A percentile compares a stretch with the other conserved stretches of the same genome.
These are phyloP conservation scores for Protobothrops flavoviridis DNA, from an alignment of 2,113 vertebrate species.

Conservation along the genomic window DNA sequence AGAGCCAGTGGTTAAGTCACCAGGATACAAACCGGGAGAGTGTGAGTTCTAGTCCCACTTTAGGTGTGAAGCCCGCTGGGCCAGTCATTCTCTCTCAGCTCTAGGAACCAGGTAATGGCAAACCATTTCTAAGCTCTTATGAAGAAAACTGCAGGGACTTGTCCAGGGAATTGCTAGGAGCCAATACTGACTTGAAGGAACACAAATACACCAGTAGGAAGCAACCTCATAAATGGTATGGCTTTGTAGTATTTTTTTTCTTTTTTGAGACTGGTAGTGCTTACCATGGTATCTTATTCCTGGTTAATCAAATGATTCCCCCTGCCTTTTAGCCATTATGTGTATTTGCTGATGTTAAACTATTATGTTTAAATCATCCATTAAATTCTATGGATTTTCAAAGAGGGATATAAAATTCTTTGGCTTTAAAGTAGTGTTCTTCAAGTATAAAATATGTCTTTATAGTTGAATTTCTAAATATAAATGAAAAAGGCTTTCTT, in stretches of 20 bases:
- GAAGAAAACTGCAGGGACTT: neutral
- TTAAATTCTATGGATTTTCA: neutral
- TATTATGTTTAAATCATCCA: neutral
- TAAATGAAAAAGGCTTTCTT: neutral
- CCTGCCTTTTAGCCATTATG: neutral
- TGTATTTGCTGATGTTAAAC: neutral
- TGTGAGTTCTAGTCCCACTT: neutral
- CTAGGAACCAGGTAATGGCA: neutral
- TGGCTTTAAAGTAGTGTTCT: neutral
- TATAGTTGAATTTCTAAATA: neutral
- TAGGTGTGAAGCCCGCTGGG: neutral
- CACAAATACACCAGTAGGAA: neutral
- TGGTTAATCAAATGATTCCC: neutral
- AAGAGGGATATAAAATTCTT: neutral
- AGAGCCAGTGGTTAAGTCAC: neutral
- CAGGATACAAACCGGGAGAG: neutral
- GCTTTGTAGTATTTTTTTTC: neutral
- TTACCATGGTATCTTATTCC: neutral
- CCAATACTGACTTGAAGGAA: neutral
- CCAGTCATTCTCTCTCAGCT: neutral
- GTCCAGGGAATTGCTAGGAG: neutral
- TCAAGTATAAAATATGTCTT: neutral
- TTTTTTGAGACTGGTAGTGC: neutral
- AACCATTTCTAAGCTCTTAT: neutral
- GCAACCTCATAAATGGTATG: neutral